Conservation (phyloP, 2,113 vertebrate species). For the Alectura lathami region DNA sequence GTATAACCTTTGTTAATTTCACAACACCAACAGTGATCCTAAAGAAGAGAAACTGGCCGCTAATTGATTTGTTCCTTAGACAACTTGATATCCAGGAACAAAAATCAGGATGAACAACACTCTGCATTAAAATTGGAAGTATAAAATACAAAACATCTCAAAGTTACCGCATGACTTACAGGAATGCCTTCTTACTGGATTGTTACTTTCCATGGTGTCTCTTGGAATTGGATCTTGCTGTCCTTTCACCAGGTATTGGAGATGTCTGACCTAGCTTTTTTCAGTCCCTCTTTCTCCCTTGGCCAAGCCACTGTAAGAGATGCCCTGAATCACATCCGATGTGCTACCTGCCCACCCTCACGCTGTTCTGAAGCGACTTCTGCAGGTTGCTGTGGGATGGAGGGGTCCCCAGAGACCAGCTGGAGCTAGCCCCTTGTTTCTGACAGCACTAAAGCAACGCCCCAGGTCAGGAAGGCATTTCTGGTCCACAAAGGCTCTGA, state of each 20-base stretch:
- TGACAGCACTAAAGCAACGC: neutral
- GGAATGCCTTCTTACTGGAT: conserved; percentile 44
- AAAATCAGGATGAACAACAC: conserved; percentile 34
- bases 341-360: neutral
- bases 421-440: neutral
- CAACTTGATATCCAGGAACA: conserved; percentile 44
- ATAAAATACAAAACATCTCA: conserved; percentile 26
- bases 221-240: neutral
- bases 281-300: neutral
- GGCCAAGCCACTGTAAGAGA: conserved; percentile 6
- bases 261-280: conserved; percentile 15
- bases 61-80: conserved; percentile 61
- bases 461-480: neutral
- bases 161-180: neutral
- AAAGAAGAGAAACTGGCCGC: conserved; percentile 32
- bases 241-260: conserved; percentile 36
- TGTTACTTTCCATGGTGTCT: neutral
- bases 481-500: neutral
- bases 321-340: neutral
- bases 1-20: conserved; percentile 53
- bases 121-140: conserved; percentile 43
- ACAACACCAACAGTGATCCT: conserved; percentile 54
- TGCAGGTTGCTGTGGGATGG: neutral
- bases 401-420: neutral
- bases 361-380: neutral